These are phyloP conservation scores for Choloepus hoffmanni DNA, from an alignment of 2,113 vertebrate species.

Conservation along the genomic window DNA sequence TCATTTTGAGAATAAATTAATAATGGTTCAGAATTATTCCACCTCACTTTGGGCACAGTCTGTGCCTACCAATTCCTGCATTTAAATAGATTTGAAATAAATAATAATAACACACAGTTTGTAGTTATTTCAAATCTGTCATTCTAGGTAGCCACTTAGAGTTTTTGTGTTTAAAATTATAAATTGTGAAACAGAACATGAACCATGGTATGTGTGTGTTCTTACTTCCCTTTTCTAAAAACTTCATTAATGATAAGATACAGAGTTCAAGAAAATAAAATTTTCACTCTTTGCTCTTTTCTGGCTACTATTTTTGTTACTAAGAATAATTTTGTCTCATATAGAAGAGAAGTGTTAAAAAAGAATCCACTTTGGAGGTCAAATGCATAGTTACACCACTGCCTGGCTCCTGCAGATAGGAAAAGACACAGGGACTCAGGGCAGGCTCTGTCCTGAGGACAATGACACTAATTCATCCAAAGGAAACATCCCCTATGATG, in stretches of 20 bases:
- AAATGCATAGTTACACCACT: not conserved
- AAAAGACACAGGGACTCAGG: not conserved
- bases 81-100: not conserved
- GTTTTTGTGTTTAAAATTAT: not conserved
- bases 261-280: not conserved
- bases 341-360: not conserved
- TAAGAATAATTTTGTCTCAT: not conserved
- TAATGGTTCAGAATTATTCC: not conserved
- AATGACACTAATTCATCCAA: no score
- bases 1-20: not conserved
- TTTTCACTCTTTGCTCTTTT: constrained; percentile 9
- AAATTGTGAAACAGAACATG: not conserved
- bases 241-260: not conserved
- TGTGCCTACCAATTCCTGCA: not conserved
- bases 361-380: not conserved
- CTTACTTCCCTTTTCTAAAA: not conserved
- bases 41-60: not conserved
- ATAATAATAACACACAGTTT: not conserved
- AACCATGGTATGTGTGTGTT: not conserved
- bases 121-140: not conserved
- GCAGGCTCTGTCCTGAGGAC: not conserved
- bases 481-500: accelerated
- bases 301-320: not conserved
- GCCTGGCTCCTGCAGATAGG: not conserved
- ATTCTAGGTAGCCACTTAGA: not conserved